phyloP scores from a whole-genome alignment of 2,888 invertebrate genomes.

The Tolmerus cingulatus region DNA sequence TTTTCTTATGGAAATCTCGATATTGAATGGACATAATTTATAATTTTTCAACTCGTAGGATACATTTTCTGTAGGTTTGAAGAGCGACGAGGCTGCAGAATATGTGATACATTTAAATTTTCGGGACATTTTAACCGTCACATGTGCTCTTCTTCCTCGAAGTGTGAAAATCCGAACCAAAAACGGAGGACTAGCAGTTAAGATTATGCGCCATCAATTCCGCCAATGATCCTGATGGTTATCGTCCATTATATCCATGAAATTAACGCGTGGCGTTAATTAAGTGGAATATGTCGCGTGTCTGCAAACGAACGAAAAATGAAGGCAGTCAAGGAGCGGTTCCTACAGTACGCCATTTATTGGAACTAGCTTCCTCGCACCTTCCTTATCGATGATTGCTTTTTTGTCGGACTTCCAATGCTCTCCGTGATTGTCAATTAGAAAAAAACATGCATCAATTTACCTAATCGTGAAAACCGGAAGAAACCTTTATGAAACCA shows the following conservation, averaged over 20 bases:
- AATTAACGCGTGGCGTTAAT: constrained; percentile 80
- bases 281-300: constrained; percentile 90
- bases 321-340: constrained; percentile 83
- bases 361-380: too few relatives aligned
- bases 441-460: too few relatives aligned
- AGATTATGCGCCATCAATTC: constrained; percentile 85
- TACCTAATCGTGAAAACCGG: too few relatives aligned
- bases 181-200: constrained; percentile 77
- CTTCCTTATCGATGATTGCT: too few relatives aligned
- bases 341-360: constrained; percentile 86
- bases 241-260: constrained; percentile 95
- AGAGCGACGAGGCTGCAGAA: constrained; percentile 86
- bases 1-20: too few relatives aligned
- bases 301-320: constrained; percentile 91
- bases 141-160: constrained; percentile 85
- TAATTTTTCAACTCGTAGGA: constrained; percentile 64
- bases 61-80: constrained; percentile 84
- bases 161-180: constrained; percentile 70
- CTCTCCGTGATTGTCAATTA: too few relatives aligned
- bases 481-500: too few relatives aligned
- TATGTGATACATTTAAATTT: constrained; percentile 87
- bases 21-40: too few relatives aligned
- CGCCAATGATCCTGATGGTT: constrained; percentile 94
- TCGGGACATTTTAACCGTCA: constrained; percentile 80
- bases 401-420: too few relatives aligned